Base-by-base conservation (phyloP, 2,113 vertebrate species). In the Plecturocebus donacophilus region DNA sequence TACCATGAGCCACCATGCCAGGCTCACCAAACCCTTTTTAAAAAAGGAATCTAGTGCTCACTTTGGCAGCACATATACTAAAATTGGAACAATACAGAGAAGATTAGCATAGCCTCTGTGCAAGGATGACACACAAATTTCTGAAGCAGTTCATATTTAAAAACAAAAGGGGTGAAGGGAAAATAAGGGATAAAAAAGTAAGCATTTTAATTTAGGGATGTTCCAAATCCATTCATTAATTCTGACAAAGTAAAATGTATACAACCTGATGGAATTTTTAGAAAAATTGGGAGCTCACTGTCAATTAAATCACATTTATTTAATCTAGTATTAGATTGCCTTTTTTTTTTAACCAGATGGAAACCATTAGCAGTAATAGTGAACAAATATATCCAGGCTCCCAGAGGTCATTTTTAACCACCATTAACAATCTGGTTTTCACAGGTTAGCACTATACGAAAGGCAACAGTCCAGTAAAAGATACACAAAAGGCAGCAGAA, bases 401-500 rank as follows among this genome's bases (percentile, higher is more conserved):
- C 97, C 97, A 96, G 82, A 96, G 96, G 97, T 98, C 97, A 97
- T 98, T 96, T 98, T 98, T 98, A 98, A 98, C 97, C 97, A 97
- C 97, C 92, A 97, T 97, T 98, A 98, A 98, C 97, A 97, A 97
- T 98, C 93, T 98, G 97, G 87, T 95, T 98, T 92, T 95, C 86
- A 95, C 70, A 94, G 94, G 94, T 97, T 96, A 94, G 96, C 94
- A 97, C 96, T 86, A 97, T 80, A 56, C 94, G 81, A 87, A 94
- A 96, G 81, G 92, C 92, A 92, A 25, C 11, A 0, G 95, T 94
- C 94, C 97, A 97, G 77, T 71, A 95, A 97, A 94, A 96, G 47
- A 89, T 8, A 52, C 71, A 90, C 38, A 94, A 79, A 95, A 94
- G 76, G 66, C 89, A 94, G 58, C 42, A 21, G 56, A 91, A 71